Evolutionary conservation across 1,140 invertebrate species (phyloP).

Genomic region (Hycleus phaleratus): DNA sequence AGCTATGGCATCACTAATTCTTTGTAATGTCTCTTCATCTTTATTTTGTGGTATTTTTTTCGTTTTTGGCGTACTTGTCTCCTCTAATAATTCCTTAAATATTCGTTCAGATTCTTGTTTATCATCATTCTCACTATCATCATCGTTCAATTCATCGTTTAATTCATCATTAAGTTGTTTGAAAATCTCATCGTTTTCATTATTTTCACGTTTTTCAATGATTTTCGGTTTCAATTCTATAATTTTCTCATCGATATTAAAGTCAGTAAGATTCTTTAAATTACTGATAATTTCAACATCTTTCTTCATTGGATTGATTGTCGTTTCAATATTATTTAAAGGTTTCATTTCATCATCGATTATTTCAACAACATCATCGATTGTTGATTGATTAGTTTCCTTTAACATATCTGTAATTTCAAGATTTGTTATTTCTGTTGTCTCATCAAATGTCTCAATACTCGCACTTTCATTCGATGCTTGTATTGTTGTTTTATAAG

Average conservation of each 20-base stretch:
- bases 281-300: conserved; percentile 22
- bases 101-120: conserved; percentile 28
- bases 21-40: conserved; percentile 20
- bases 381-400: background rate
- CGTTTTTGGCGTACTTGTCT: conserved; percentile 25
- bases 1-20: conserved; percentile 26
- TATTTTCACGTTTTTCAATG: conserved; percentile 22
- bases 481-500: conserved; percentile 1
- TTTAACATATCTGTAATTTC: conserved; percentile 24
- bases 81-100: conserved; percentile 34
- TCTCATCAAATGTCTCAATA: conserved; percentile 29
- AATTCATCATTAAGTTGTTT: conserved; percentile 27
- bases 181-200: conserved; percentile 24
- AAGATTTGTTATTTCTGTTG: conserved; percentile 22
- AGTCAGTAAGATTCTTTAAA: conserved; percentile 3
- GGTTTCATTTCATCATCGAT: conserved; percentile 8
- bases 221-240: background rate
- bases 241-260: conserved; percentile 13
- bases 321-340: background rate
- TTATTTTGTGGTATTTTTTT: conserved; percentile 1
- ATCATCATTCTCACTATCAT: conserved; percentile 19
- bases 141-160: conserved; percentile 22
- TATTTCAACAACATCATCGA: conserved; percentile 1
- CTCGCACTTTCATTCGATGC: background rate
- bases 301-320: background rate